Conservation (phyloP, 2,888 invertebrate genomes). For the Agrenia bidenticulata region DNA sequence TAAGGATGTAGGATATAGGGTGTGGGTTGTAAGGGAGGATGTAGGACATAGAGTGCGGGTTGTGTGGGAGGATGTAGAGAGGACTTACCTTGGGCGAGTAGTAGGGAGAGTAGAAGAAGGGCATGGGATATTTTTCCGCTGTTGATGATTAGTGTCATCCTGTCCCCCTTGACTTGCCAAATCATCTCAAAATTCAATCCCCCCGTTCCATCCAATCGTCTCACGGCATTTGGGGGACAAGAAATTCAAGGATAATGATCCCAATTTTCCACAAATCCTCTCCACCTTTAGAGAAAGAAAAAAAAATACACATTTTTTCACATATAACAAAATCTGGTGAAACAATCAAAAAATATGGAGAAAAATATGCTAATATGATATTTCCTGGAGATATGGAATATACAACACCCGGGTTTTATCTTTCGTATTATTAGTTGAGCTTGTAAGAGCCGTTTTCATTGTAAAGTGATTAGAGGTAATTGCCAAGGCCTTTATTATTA, state of each 20-base stretch:
- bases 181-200: neutral
- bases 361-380: too few species aligned
- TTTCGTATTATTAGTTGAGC: too few species aligned
- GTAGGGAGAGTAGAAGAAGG: neutral
- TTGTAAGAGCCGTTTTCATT: too few species aligned
- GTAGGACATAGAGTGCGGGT: neutral
- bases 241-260: neutral
- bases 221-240: neutral
- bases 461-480: too few species aligned
- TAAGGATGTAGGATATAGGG: too few species aligned
- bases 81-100: conserved; percentile 5
- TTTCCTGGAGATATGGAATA: too few species aligned
- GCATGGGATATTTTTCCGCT: neutral
- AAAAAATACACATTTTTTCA: too few species aligned
- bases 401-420: too few species aligned
- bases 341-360: too few species aligned
- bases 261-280: neutral
- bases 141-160: conserved; percentile 3
- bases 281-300: too few species aligned
- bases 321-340: too few species aligned
- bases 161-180: neutral
- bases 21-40: neutral
- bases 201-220: neutral
- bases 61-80: neutral
- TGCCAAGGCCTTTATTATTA: too few species aligned